phyloP scores from a whole-genome alignment of 2,888 invertebrate species.

The Temnothorax rugatulus region DNA sequence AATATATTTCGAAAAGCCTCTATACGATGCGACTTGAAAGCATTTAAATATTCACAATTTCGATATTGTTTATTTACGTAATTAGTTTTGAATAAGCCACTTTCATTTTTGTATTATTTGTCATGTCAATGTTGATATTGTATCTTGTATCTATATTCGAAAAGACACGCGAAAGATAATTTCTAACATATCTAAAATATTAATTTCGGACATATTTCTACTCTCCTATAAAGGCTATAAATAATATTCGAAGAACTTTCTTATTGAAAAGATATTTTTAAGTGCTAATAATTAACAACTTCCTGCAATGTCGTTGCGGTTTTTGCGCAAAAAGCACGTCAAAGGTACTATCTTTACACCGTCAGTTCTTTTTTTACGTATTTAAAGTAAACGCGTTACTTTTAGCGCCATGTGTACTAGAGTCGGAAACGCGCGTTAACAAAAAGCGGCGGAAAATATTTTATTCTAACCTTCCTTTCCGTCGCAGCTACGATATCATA shows the following conservation, averaged over 20 bases:
- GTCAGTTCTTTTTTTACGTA: background rate
- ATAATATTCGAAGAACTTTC: background rate
- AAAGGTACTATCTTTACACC: background rate
- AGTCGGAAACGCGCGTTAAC: background rate
- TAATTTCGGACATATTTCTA: background rate
- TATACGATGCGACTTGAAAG: background rate
- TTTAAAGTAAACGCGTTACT: background rate
- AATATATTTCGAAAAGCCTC: background rate
- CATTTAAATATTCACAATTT: background rate
- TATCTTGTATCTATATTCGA: background rate
- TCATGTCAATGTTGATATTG: background rate
- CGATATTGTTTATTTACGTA: background rate
- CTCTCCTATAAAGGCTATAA: background rate
- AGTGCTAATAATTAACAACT: background rate
- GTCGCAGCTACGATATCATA: slow-evolving; percentile 9
- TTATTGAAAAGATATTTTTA: background rate
- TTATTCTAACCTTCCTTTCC: background rate
- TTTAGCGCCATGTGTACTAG: background rate
- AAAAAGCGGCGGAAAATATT: background rate
- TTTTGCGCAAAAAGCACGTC: background rate
- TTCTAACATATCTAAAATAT: background rate
- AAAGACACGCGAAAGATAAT: background rate
- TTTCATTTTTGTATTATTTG: background rate
- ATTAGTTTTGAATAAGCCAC: background rate
- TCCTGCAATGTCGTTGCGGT: background rate